Evolutionary conservation across 2,113 vertebrate species (phyloP).

Genomic region (Nibea coibor): DNA sequence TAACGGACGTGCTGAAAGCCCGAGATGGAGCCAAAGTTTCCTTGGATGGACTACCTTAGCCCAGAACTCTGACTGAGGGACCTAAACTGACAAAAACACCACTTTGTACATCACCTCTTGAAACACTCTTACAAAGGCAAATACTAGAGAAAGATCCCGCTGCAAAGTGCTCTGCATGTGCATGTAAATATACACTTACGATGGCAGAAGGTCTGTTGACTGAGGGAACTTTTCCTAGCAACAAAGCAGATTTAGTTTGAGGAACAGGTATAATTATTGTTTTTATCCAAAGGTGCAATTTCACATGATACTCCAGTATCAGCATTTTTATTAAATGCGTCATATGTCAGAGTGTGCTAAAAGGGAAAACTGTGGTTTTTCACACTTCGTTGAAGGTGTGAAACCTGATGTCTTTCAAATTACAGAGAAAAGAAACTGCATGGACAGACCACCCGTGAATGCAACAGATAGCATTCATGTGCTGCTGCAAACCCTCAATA

Average conservation of each 20-base stretch:
- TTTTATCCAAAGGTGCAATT: not conserved
- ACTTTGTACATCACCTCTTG: not conserved
- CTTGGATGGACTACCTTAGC: not conserved
- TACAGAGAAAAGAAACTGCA: not conserved
- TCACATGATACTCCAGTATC: not conserved
- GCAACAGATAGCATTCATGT: not conserved
- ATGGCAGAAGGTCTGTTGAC: not conserved
- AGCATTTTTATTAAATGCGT: not conserved
- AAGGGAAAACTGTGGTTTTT: not conserved
- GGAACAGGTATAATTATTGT: not conserved
- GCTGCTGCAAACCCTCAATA: not conserved
- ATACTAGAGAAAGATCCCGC: not conserved
- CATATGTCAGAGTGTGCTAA: not conserved
- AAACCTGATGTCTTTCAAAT: not conserved
- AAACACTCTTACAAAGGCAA: not conserved
- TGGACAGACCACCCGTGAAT: not conserved
- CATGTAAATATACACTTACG: not conserved
- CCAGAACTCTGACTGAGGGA: not conserved
- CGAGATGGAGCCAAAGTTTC: conserved; percentile 14
- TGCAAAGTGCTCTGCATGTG: not conserved
- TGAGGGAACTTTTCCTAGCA: not conserved
- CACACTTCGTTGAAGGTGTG: not conserved
- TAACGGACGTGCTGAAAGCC: conserved; percentile 42
- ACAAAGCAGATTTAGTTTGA: not conserved
- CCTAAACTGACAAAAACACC: not conserved